Base-by-base conservation (phyloP, 2,113 vertebrate genomes). In the Rattus norvegicus region DNA sequence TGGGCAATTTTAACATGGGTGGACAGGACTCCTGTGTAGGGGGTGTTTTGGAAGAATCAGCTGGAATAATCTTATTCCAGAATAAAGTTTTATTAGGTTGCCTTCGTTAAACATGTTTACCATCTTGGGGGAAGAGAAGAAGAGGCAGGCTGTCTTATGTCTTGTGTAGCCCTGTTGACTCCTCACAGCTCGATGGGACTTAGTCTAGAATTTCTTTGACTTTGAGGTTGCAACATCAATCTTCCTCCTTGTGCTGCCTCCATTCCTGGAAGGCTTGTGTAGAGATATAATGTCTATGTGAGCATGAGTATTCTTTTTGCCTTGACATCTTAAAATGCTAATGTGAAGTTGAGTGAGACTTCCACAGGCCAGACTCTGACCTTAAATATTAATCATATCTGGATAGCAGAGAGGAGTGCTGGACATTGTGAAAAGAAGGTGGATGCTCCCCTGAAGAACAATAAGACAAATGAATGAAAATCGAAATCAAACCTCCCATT, bases 251-350 rank as follows among this genome's bases (percentile, higher is more conserved):
- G 72, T 75, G 80, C 92, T 90, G 72, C 77, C 84, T 93, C 92
- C 77, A 83, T 86, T 98, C 93, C 83, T 95, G 93, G 63, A 95
- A 52, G 86, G 20, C 43, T 39, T 10, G 0, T n/a, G 30, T 93
- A 95, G 89, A 84, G 90, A 96, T 94, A 95, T 90, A 95, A 96
- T 90, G 65, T 79, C 63, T 75, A 28, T 2, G 0, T 89, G 81
- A 69, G 88, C 91, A 87, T 90, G 93, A 87, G 83, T 96, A 96
- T 96, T 96, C 96, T 97, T 96, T 43, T 95, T 95, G 95, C 91
- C 96, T 95, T 92, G 83, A 90, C 95, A 89, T 93, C 92, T 97
- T 95, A 96, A 97, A 96, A 90, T 97, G 96, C 72, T 92, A 95
- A 96, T 96, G 87, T 75, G 73, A 95, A 95, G 70, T 67, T 63